Conservation (phyloP, 2,888 invertebrate genomes). For the Urechis unicinctus region DNA sequence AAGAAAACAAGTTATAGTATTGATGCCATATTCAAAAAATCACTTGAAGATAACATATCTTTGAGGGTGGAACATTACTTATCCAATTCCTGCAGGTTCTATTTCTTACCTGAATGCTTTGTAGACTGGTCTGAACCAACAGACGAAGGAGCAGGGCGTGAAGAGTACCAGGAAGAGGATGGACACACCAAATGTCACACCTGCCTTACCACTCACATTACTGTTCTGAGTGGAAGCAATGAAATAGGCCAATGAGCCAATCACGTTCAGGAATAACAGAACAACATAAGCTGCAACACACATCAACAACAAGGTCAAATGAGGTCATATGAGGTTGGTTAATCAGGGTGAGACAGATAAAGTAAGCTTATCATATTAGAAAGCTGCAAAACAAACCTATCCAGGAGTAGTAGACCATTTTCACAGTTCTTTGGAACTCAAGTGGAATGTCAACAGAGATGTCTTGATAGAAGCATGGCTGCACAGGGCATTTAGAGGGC, state of each 20-base stretch:
- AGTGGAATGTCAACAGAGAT: slow-evolving; percentile 96
- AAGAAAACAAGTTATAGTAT: no score
- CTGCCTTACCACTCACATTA: slow-evolving; percentile 33
- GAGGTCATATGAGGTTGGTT: slow-evolving; percentile 60
- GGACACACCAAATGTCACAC: slow-evolving; percentile 76
- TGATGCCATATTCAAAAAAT: no score
- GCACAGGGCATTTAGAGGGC: slow-evolving; percentile 73
- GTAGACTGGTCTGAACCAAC: slow-evolving; percentile 99
- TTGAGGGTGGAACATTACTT: no score
- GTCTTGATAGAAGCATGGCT: slow-evolving; percentile 99
- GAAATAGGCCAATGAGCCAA: slow-evolving; percentile 73
- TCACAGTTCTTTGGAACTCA: slow-evolving; percentile 94
- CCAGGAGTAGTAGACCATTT: slow-evolving; percentile 92
- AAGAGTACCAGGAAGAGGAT: slow-evolving; percentile 83
- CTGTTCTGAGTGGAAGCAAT: slow-evolving; percentile 49
- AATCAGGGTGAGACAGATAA: neutral
- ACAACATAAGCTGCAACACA: slow-evolving; percentile 71
- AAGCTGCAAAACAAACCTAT: slow-evolving; percentile 71
- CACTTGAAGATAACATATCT: no score
- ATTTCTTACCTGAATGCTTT: slow-evolving; percentile 77
- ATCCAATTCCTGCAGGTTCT: no score
- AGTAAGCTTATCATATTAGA: no score
- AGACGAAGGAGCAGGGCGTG: slow-evolving; percentile 93
- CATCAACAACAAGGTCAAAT: slow-evolving; percentile 73
- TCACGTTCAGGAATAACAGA: slow-evolving; percentile 61